Evolutionary conservation across 2,888 invertebrate species (phyloP).

Genomic region (Prosapia bicincta): DNA sequence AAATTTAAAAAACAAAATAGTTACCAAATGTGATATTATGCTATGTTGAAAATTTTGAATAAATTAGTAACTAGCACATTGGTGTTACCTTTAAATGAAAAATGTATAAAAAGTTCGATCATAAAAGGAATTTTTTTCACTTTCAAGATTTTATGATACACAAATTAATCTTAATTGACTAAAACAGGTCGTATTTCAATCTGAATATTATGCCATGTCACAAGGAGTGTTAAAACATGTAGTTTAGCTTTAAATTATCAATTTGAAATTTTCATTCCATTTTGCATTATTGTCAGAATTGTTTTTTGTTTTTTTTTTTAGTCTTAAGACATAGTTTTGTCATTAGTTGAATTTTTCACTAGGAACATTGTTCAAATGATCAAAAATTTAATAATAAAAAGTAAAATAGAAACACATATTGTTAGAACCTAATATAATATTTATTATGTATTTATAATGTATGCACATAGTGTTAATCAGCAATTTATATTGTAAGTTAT

Average conservation of each 20-base stretch:
- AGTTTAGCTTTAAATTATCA: neutral
- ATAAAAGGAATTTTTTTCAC: too few species aligned
- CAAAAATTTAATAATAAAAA: neutral
- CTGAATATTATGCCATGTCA: neutral
- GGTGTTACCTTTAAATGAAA: too few species aligned
- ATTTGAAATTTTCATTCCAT: neutral
- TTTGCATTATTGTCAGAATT: neutral
- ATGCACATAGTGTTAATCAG: too few species aligned
- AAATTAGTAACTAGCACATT: neutral
- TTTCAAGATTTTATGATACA: too few species aligned
- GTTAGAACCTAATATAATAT: neutral
- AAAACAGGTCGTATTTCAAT: too few species aligned
- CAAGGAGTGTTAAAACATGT: neutral
- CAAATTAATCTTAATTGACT: too few species aligned
- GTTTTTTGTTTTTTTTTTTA: neutral
- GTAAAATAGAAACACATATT: neutral
- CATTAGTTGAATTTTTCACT: too few species aligned
- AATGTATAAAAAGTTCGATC: too few species aligned
- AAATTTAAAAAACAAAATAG: neutral
- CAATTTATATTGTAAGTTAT: neutral
- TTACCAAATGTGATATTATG: constrained; percentile 2
- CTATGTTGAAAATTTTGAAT: neutral
- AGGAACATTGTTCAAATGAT: neutral
- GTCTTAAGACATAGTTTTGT: neutral
- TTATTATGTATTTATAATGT: neutral